Evolutionary conservation across 1,140 invertebrate genomes (phyloP).

Genomic region (Carcinoscorpius rotundicauda): DNA sequence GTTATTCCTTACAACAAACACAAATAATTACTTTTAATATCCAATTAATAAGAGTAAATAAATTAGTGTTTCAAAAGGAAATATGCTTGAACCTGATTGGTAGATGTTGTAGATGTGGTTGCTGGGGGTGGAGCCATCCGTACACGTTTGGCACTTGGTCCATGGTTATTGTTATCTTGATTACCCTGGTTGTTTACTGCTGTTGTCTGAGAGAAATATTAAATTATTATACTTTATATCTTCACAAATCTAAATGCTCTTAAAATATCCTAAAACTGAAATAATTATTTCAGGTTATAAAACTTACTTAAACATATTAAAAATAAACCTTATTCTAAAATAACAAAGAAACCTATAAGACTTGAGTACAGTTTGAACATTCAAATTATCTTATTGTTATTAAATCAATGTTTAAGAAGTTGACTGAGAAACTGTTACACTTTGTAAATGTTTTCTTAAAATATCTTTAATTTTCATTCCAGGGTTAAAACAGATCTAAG

Average conservation of each 20-base stretch:
- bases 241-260: not conserved
- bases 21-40: not conserved
- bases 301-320: too few relatives aligned
- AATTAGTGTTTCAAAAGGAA: not conserved
- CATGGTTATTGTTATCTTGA: slow-evolving; percentile 33
- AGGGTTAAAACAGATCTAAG: too few relatives aligned
- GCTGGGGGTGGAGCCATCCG: slow-evolving; percentile 41
- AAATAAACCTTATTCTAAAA: too few relatives aligned
- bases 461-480: too few relatives aligned
- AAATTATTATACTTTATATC: too few relatives aligned
- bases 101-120: slow-evolving; percentile 11
- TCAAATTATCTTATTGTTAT: too few relatives aligned
- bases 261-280: slow-evolving; percentile 10
- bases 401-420: too few relatives aligned
- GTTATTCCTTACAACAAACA: not conserved
- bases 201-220: slow-evolving; percentile 9
- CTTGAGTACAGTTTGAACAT: too few relatives aligned
- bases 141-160: slow-evolving; percentile 46
- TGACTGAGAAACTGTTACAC: too few relatives aligned
- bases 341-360: too few relatives aligned
- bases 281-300: not conserved
- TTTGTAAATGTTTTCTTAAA: too few relatives aligned
- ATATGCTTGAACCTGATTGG: slow-evolving; percentile 10
- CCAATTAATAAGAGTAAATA: not conserved
- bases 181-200: slow-evolving; percentile 31